Evolutionary conservation across 2,888 invertebrate genomes (phyloP), one percentile per base, ranked within the genome.

Genomic region (Ichneumoninae sp.): DNA sequence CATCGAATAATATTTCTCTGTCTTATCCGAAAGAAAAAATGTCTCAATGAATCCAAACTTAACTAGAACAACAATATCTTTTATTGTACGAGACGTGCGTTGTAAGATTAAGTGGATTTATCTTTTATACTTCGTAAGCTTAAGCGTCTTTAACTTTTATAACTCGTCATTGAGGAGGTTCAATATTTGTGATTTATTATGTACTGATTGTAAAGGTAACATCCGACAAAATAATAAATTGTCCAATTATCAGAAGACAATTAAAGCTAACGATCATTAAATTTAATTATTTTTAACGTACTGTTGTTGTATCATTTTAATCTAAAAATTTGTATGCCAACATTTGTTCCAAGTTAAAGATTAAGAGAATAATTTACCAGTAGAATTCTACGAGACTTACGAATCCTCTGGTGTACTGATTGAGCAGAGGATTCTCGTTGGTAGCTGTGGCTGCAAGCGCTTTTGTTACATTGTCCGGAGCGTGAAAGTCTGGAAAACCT

Each of bases 321-420:
- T 47, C 4, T 0, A 5, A 16, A 47, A 47, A 16, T 47, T 47
- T 47, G 13, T 16, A 16, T 47, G 16, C 44, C 16, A 47, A 47
- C 1, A 4, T 16, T 47, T 47, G 16, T 4, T 16, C 4, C 10
- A 40, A 16, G 44, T 44, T 44, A 44, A 13, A 44, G 0, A 13
- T 47, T 47, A 47, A 47, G 44, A 16, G 0, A 47, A 47, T 4
- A 47, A 47, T 47, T 47, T 47, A 13, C 44, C 44, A 4, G 44
- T 16, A 16, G 16, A 16, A 47, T 16, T 47, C 44, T 16, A 57
- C 6, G 13, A 33, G 85, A 95, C 96, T 96, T 95, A 99, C 98
- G 96, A 97, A 98, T 91, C 98, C 98, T 92, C 99, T 95, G 0
- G 99, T 98, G 90, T 99, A 99, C 92, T 99, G 99, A 93, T 99